These are phyloP conservation scores for Mormyrus iriodes DNA, from an alignment of 2,113 vertebrate species.

Conservation along the genomic window DNA sequence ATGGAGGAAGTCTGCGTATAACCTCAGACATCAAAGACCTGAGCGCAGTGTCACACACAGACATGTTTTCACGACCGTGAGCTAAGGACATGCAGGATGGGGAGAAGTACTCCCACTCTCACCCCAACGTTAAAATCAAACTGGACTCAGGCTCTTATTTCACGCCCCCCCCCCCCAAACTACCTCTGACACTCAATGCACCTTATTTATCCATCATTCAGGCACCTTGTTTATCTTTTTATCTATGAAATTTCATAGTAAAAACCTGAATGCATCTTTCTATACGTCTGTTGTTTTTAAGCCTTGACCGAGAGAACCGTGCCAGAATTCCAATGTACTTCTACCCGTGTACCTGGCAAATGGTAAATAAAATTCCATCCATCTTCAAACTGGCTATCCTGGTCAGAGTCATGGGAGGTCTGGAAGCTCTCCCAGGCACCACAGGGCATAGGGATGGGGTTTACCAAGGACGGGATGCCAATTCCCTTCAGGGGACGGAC, in stretches of 20 bases:
- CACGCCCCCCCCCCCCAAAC: neutral
- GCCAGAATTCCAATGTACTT: neutral
- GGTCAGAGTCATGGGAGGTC: neutral
- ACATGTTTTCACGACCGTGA: neutral
- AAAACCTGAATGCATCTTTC: neutral
- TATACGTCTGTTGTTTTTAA: neutral
- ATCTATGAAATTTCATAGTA: neutral
- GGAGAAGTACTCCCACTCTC: neutral
- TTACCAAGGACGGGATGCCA: neutral
- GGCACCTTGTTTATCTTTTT: neutral
- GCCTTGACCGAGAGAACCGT: neutral
- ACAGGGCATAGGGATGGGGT: neutral
- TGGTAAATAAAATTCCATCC: neutral
- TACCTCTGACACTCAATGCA: neutral
- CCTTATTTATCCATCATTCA: neutral
- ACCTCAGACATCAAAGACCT: neutral
- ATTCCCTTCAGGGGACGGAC: neutral
- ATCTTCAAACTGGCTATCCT: neutral
- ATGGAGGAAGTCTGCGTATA: neutral
- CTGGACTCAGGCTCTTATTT: neutral
- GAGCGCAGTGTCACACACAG: slow-evolving; percentile 7
- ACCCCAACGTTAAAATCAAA: neutral
- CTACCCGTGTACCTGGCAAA: neutral
- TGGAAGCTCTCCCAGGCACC: neutral
- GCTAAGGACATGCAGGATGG: neutral